phyloP scores from a whole-genome alignment of 2,797 vertebrate species.

The Rhynchonycteris naso region DNA sequence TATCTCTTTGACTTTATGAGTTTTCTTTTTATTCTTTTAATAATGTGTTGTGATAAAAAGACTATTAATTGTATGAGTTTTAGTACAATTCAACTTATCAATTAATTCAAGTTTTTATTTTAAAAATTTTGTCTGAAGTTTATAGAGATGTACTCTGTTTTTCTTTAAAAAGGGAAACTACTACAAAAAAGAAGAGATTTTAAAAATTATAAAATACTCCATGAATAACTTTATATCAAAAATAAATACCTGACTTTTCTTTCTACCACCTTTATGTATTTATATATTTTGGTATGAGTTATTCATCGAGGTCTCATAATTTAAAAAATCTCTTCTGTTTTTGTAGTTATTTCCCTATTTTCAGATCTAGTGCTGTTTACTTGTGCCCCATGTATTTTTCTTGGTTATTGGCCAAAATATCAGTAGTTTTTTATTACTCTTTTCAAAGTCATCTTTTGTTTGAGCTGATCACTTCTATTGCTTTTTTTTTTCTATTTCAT shows the following conservation, averaged over 20 bases:
- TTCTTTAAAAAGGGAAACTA: conserved; percentile 16
- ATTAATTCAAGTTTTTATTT: background rate
- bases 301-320: background rate
- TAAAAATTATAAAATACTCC: background rate
- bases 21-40: conserved; percentile 24
- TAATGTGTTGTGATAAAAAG: background rate
- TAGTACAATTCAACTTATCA: background rate
- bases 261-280: background rate
- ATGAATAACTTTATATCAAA: conserved; percentile 34
- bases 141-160: conserved; percentile 1
- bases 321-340: background rate
- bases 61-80: background rate
- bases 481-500: background rate
- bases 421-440: background rate
- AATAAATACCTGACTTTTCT: background rate
- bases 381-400: background rate
- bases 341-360: background rate
- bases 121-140: background rate
- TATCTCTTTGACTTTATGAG: conserved; percentile 32
- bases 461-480: background rate
- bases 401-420: background rate
- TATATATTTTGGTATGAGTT: conserved; percentile 14
- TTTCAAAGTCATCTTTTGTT: background rate
- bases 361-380: conserved; percentile 5
- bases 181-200: background rate